Base-by-base conservation (phyloP, 2,888 invertebrate genomes). In the Leuctra nigra region DNA sequence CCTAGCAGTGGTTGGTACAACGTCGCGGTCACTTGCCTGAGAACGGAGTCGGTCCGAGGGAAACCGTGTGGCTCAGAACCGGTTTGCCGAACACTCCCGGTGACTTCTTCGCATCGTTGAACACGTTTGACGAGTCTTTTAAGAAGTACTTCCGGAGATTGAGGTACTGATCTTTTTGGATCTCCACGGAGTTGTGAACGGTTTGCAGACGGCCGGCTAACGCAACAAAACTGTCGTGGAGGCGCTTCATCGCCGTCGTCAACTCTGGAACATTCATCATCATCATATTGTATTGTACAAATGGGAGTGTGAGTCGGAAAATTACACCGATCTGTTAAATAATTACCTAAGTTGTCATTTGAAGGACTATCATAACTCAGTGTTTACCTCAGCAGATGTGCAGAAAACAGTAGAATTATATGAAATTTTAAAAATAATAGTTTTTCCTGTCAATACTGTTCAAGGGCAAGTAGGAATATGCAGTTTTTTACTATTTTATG, bases 161-260 rank as follows among this genome's bases (percentile, higher is more conserved):
- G n/a, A 91, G 72, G 68, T 87, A 92, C 63, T 87, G 86, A 57
- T 91, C 89, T 71, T 91, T 92, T 67, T 90, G 89, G 1, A 80
- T 78, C 67, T 91, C 87, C 0, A 93, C 87, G 44, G 69, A 65
- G 59, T 73, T 73, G 63, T 94, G 92, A 1, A 90, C 82, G 3
- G 86, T 83, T 66, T 93, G 91, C 35, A 93, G 72, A 36, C 89
- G 83, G 0, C 91, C 92, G n/a, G 93, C 93, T 57, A 94, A 72
- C 0, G 89, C 88, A 29, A 94, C 84, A 65, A 93, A 82, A 2
- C 90, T 87, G 69, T 91, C 91, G 69, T 93, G 90, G 65, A 93
- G 81, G 66, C 89, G 83, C 29, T 83, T 80, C 72, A 94, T 83
- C 16, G 91, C 86, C 55, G 83, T 73, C 9, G 87, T 83, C 59